Base-by-base conservation (phyloP, 2,797 vertebrate species). In the Lutjanus campechanus region DNA sequence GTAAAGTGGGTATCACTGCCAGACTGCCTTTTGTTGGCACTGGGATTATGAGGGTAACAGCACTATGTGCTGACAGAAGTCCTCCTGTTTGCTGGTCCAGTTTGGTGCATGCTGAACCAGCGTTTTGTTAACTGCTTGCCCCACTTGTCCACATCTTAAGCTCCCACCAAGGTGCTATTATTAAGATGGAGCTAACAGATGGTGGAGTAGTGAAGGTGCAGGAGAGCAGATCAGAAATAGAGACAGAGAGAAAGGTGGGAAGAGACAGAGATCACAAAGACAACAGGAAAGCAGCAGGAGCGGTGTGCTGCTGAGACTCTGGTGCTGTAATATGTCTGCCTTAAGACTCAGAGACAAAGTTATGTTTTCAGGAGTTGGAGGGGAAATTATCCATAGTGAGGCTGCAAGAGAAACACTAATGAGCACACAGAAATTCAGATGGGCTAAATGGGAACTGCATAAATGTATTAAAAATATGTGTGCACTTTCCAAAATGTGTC, bases 131-230 rank as follows among this genome's bases (percentile, higher is more conserved):
- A 91, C 80, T 73, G 83, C 85, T 79, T 60, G 76, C 69, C 71
- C 69, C 56, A n/a, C 53, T 69, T 56, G 77, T 73, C 70, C 67
- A 82, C 82, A 75, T 86, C 77, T 89, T 88, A 85, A 90, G 85
- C 80, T 88, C 79, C 85, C 89, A 86, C 88, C 67, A 54, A 92
- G 89, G 91, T 81, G 79, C 91, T 68, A 77, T 91, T 90, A 90
- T 80, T 81, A 78, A 87, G 82, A 92, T 85, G 77, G 51, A 58
- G 69, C 71, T 63, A 76, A 80, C 88, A 91, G 85, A 88, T 90
- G 89, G 88, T 29, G 74, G 71, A 78, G 69, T 77, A 66, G 72
- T 53, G 65, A 76, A 79, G 70, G 79, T 84, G 73, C 73, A 86
- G 71, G 60, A 63, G 68, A 87, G 74, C 56, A 66, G 61, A 58